phyloP scores from a whole-genome alignment of 2,113 vertebrate species.

The Oncorhynchus keta region DNA sequence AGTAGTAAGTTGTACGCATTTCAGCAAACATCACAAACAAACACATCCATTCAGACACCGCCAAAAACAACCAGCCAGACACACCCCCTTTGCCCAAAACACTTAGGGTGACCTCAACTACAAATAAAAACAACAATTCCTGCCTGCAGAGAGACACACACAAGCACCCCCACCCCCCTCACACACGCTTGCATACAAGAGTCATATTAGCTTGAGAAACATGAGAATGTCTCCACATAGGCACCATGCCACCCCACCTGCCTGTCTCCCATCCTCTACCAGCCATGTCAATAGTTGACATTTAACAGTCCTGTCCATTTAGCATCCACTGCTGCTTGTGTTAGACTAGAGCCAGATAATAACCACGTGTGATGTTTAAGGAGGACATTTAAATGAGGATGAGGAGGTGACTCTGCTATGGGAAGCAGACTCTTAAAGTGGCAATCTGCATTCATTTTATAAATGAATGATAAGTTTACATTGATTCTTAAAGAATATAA shows the following conservation, averaged over 20 bases:
- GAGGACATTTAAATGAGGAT: neutral
- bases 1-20: neutral
- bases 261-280: neutral
- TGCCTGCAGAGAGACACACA: neutral
- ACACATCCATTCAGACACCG: constrained; percentile 20
- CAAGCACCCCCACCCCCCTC: neutral
- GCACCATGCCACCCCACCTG: neutral
- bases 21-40: constrained; percentile 29
- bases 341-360: neutral
- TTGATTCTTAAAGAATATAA: no score
- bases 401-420: neutral
- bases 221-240: no score
- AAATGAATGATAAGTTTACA: no score
- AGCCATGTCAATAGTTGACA: neutral
- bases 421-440: neutral
- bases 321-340: neutral
- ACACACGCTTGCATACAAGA: no score
- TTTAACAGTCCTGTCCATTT: neutral
- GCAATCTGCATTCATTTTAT: no score
- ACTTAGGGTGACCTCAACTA: constrained; percentile 14
- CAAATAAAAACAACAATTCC: constrained; percentile 27
- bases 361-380: no score
- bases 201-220: no score
- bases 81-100: neutral
- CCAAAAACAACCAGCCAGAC: constrained; percentile 21